These are phyloP conservation scores for Drosophila prosaltans DNA, from an alignment of 1,140 invertebrate genomes.

Conservation along the genomic window DNA sequence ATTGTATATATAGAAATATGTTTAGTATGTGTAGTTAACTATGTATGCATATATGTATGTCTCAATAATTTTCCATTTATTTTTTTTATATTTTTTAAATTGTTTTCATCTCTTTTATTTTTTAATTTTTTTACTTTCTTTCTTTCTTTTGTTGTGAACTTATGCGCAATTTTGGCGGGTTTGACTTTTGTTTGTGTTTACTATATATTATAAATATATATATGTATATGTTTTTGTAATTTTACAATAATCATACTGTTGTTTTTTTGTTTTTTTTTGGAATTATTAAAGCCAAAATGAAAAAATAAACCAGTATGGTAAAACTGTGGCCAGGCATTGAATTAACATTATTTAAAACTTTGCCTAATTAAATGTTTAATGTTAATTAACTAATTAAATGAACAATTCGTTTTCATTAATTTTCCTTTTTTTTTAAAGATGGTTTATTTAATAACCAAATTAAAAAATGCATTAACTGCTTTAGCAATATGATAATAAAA, in stretches of 20 bases:
- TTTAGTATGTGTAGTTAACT: constrained; percentile 40
- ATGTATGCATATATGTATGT: constrained; percentile 29
- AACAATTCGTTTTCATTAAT: constrained; percentile 14
- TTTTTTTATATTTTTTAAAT: constrained; percentile 37
- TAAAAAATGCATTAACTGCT: constrained; percentile 25
- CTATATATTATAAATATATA: constrained; percentile 63
- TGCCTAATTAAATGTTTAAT: constrained; percentile 70
- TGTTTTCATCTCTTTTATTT: constrained; percentile 37
- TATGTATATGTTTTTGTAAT: constrained; percentile 35
- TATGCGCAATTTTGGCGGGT: constrained; percentile 69
- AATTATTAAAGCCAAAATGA: constrained; percentile 52
- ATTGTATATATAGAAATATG: constrained; percentile 18
- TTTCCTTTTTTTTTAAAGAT: background rate
- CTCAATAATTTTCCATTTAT: constrained; percentile 37
- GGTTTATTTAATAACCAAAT: constrained; percentile 21
- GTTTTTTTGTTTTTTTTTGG: constrained; percentile 25
- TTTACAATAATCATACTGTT: constrained; percentile 14
- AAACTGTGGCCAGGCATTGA: constrained; percentile 34
- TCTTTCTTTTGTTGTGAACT: constrained; percentile 43
- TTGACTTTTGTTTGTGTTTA: constrained; percentile 49
- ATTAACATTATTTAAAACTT: constrained; percentile 25
- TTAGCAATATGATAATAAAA: constrained; percentile 13
- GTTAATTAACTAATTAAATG: constrained; percentile 67
- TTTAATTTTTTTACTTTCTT: constrained; percentile 47
- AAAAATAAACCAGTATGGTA: constrained; percentile 37